Base-by-base conservation (phyloP, 30 jellyfish, hydroid and myxozoan species). In the Turritopsis dohrnii region DNA sequence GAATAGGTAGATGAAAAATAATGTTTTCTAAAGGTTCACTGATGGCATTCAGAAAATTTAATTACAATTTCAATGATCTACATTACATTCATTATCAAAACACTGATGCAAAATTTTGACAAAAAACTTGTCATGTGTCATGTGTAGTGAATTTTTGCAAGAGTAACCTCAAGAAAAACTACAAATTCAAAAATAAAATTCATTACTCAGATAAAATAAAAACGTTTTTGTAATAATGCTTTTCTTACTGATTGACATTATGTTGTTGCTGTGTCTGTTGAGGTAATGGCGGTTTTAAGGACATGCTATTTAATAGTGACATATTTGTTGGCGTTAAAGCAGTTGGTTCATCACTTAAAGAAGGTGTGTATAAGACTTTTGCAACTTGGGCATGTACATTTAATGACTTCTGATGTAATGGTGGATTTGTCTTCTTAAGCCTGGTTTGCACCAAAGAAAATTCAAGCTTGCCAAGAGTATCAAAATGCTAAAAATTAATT, bases 401-500 rank as follows among this genome's bases (percentile, higher is more conserved):
- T 41, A 41, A 41, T 41, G 60, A 41, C 13, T 41, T 41, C 13
- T 41, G 60, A 41, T 41, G 60, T 41, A 41, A 41, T 41, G 60
- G 60, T 3, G 60, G 60, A 13, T 69, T 23, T 69, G 77, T 27
- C 19, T 29, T 74, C 71, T 74, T 74, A 9, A 29, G 26, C 65
- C 24, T 74, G 54, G 83, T 26, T 74, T 74, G 83, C 13, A 24
- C 7, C 26, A 74, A 74, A 13, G 28, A 21, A 74, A 74, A 74
- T 52, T 26, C 53, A 29, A 74, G 28, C 65, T 29, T 26, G 13
- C 83, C 83, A 29, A 74, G 65, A 13, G 83, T 13, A 30, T 74
- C 83, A 74, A 74, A 74, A 74, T 74, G 83, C 83, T 74, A 30
- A 21, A 25, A 74, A 69, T n/a, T 8, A n/a, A 69, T 1, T 7